Evolutionary conservation across 2,113 vertebrate species (phyloP).

Genomic region (Dasyprocta punctata): DNA sequence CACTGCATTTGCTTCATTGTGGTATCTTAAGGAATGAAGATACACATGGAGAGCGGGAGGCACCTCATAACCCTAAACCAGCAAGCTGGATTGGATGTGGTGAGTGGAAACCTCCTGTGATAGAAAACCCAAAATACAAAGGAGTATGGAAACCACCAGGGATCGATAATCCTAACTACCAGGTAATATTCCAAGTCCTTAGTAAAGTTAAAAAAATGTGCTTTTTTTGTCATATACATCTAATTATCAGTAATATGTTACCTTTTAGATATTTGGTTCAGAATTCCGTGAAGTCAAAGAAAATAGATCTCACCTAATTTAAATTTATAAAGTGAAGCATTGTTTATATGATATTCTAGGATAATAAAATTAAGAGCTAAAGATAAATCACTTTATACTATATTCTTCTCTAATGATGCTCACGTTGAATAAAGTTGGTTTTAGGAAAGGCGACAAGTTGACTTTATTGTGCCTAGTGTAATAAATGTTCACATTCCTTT

Average conservation of each 20-base stretch:
- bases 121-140: constrained; percentile 96
- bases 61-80: constrained; percentile 93
- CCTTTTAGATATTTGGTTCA: background rate
- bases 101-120: constrained; percentile 92
- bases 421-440: background rate
- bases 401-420: constrained; percentile 8
- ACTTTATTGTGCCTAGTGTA: background rate
- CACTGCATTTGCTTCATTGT: background rate
- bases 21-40: constrained; percentile 92
- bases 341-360: constrained; percentile 21
- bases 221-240: background rate
- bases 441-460: background rate
- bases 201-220: background rate
- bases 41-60: constrained; percentile 98
- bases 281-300: background rate
- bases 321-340: background rate
- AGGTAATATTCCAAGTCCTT: constrained; percentile 85
- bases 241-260: background rate
- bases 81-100: constrained; percentile 94
- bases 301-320: background rate
- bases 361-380: background rate
- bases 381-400: background rate
- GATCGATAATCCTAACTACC: constrained; percentile 96
- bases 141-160: constrained; percentile 96
- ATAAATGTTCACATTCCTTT: background rate